phyloP scores from a whole-genome alignment of 2,113 vertebrate species.

The Cranoglanis bouderius region DNA sequence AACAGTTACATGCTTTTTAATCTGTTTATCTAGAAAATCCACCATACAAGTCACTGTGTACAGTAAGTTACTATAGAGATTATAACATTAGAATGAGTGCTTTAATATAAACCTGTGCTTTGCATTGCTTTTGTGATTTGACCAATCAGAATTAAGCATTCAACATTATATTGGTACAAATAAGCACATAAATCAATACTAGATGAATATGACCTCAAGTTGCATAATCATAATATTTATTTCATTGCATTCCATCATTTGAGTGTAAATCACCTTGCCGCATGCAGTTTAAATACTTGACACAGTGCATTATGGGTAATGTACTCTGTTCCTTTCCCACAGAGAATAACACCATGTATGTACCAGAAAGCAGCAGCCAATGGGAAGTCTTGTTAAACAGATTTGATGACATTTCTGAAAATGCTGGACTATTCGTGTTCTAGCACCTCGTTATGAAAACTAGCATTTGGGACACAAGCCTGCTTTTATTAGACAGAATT shows the following conservation, averaged over 20 bases:
- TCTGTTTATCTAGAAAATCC: not conserved
- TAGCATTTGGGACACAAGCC: not conserved
- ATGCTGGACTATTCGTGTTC: not conserved
- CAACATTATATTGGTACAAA: not conserved
- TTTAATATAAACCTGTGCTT: not conserved
- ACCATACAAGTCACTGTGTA: not conserved
- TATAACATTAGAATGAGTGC: not conserved
- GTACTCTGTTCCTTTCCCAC: not conserved
- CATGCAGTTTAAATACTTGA: not conserved
- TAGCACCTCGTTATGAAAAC: not conserved
- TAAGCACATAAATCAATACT: not conserved
- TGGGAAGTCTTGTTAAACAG: not conserved
- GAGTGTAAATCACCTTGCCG: not conserved
- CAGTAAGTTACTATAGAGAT: not conserved
- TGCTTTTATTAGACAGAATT: not conserved
- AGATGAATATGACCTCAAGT: not conserved
- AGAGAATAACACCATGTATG: not conserved
- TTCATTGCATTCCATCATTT: not conserved
- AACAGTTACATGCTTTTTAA: not conserved
- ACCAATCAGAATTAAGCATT: not conserved
- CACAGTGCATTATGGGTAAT: not conserved
- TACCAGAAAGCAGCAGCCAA: not conserved
- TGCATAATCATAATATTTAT: not conserved
- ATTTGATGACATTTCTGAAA: not conserved
- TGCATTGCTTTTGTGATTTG: not conserved